Base-by-base conservation (phyloP, 2,888 invertebrate species). In the Eupeodes luniger region DNA sequence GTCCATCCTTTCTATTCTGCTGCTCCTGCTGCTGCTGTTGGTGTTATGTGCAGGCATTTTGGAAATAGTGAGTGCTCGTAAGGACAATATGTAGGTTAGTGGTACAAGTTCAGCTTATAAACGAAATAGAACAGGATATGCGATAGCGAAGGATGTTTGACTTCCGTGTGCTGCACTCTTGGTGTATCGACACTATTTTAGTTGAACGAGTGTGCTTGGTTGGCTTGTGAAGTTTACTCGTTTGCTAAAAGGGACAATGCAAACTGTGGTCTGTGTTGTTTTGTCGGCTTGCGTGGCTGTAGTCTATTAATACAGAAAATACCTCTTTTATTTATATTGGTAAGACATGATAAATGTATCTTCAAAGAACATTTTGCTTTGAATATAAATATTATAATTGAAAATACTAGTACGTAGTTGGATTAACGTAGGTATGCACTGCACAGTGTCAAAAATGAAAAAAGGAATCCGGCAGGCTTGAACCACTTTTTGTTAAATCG, bases 51-150 rank as follows among this genome's bases (percentile, higher is more conserved):
- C 16, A 78, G 81, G 81, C 77, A 78, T 81, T 88, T 84, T 57
- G 81, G 81, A 57, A 82, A 86, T 86, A 78, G 61, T 79, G 72
- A 78, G 55, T 53, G 67, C 74, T 69, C 27, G 47, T 62, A 83
- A 78, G 74, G 77, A 74, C 81, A 59, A 49, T 78, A 88, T 84
- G 47, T 88, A 81, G 88, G 88, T 88, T 88, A 88, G 77, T 88
- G 81, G 84, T 88, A 88, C 88, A 88, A 88, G 88, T 88, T 88
- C 88, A 84, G 81, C 53, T 80, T 62, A 57, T 76, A 12, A 51
- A 81, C 69, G 64, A 83, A 81, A 74, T 84, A 84, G 84, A 83
- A 74, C 75, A 87, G 88, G 88, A 88, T 84, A 59, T 84, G 77
- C 77, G 51, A 88, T 78, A 81, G 64, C 53, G 74, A 84, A 84